These are phyloP conservation scores for Phyllostomus hastatus DNA, from an alignment of 2,113 vertebrate species.

Conservation along the genomic window DNA sequence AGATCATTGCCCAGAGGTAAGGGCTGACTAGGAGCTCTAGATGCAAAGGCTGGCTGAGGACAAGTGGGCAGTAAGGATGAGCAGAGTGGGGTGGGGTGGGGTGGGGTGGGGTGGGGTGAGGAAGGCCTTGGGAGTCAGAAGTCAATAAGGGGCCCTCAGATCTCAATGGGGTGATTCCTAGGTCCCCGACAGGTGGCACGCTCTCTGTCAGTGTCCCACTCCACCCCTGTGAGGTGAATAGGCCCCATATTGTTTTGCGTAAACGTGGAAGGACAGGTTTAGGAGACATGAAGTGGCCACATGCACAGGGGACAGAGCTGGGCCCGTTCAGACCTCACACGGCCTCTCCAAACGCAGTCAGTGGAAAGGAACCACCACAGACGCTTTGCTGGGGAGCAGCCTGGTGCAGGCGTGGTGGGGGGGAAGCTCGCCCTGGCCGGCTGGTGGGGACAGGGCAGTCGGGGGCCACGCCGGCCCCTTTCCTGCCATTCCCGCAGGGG, in stretches of 20 bases:
- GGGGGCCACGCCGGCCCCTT: rapidly evolving
- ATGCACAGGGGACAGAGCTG: not conserved
- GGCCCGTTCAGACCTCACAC: not conserved
- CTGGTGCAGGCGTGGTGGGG: too few species aligned
- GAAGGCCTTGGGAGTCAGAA: not conserved
- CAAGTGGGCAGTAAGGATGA: not conserved
- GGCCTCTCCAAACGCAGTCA: not conserved
- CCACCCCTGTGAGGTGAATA: not conserved
- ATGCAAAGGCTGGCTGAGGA: not conserved
- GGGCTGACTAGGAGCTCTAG: not conserved
- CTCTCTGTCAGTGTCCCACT: not conserved
- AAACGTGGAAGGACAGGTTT: not conserved
- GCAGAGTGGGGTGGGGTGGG: too few species aligned
- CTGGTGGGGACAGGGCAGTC: not conserved
- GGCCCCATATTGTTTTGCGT: not conserved
- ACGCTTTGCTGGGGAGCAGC: not conserved
- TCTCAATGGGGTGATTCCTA: not conserved
- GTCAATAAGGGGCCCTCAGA: not conserved
- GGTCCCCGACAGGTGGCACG: not conserved
- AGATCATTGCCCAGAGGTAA: not conserved
- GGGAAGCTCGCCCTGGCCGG: too few species aligned
- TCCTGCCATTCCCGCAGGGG: not conserved
- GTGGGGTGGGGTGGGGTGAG: too few species aligned
- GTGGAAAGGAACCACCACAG: not conserved
- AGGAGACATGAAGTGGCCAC: not conserved